Evolutionary conservation across 2,113 vertebrate genomes (phyloP).

Genomic region (Phasianus colchicus): DNA sequence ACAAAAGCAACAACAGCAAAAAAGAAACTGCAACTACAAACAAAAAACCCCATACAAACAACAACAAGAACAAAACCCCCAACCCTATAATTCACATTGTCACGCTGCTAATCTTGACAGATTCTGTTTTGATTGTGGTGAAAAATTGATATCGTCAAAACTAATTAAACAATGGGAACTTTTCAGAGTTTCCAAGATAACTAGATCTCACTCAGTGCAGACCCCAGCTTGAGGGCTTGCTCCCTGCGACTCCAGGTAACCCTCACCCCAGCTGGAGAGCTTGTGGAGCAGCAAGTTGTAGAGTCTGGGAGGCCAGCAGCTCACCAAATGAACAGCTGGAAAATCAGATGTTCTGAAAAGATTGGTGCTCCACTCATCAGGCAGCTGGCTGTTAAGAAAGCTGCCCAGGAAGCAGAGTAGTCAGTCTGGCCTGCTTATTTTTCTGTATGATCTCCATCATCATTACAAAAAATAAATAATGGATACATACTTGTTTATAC

Average conservation of each 20-base stretch:
- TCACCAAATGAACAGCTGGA: slow-evolving; percentile 54
- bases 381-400: slow-evolving; percentile 6
- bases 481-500: not conserved
- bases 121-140: not conserved
- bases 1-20: not conserved
- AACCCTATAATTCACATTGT: not conserved
- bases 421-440: not conserved
- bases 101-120: not conserved
- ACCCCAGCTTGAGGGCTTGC: not conserved
- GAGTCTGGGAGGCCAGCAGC: slow-evolving; percentile 2
- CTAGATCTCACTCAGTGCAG: not conserved
- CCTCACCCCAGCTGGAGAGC: not conserved
- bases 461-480: not conserved
- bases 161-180: not conserved
- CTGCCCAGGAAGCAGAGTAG: not conserved
- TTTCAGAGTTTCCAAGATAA: slow-evolving; percentile 7
- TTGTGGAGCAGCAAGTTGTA: slow-evolving; percentile 24
- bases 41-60: no score
- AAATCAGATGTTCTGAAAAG: slow-evolving; percentile 53
- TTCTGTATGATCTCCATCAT: not conserved
- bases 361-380: not conserved
- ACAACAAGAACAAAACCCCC: no score
- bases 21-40: no score
- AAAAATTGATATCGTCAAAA: not conserved
- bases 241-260: not conserved